These are phyloP conservation scores for Decapterus maruadsi DNA, from an alignment of 2,797 vertebrate genomes.

Conservation along the genomic window DNA sequence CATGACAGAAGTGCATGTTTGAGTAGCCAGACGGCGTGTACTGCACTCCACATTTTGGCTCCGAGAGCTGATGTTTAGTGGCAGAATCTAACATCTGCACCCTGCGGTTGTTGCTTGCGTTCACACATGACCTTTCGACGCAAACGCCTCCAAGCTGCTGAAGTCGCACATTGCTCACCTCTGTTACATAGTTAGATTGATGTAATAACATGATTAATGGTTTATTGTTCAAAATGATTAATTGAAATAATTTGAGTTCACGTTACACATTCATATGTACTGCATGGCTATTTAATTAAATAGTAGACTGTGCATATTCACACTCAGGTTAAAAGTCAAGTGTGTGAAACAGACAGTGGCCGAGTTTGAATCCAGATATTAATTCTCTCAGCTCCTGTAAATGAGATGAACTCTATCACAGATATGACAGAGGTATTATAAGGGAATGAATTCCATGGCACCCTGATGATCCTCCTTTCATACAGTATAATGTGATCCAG, in stretches of 20 bases:
- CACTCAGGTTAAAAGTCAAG: constrained; percentile 72
- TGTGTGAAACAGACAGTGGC: constrained; percentile 58
- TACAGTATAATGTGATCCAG: constrained; percentile 50
- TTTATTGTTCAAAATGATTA: constrained; percentile 39
- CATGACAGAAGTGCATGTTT: constrained; percentile 56
- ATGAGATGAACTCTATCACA: constrained; percentile 72
- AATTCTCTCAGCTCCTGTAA: constrained; percentile 68
- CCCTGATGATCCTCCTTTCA: constrained; percentile 56
- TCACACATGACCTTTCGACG: constrained; percentile 79
- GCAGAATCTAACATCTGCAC: constrained; percentile 14
- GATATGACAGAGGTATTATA: constrained; percentile 64
- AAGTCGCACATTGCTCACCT: constrained; percentile 55
- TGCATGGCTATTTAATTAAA: constrained; percentile 66
- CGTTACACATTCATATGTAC: constrained; percentile 54
- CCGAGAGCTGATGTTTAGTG: constrained; percentile 25
- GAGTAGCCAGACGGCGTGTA: constrained; percentile 39
- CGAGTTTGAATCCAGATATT: constrained; percentile 53
- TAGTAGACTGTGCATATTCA: constrained; percentile 37
- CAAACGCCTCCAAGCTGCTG: constrained; percentile 59
- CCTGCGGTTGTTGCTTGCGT: constrained; percentile 33
- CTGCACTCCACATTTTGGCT: constrained; percentile 14
- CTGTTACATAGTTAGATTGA: constrained; percentile 55
- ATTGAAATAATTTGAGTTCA: constrained; percentile 66
- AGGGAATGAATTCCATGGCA: constrained; percentile 64
- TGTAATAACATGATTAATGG: constrained; percentile 68